Evolutionary conservation across 2,113 vertebrate genomes (phyloP), one percentile per base, ranked within the genome.

Genomic region (Oplegnathus fasciatus): DNA sequence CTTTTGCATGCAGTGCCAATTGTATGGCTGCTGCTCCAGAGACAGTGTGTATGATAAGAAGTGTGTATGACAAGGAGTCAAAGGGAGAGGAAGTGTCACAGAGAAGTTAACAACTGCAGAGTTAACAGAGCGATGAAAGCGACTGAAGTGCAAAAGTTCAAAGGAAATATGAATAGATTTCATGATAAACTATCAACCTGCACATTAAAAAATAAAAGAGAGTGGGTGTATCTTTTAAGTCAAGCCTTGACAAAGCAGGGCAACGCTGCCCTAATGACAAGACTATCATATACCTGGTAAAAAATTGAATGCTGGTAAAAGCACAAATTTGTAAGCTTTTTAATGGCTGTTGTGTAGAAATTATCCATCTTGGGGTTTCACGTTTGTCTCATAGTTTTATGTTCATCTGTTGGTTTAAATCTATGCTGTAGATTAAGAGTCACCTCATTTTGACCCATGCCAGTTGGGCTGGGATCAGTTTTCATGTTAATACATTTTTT

Each of bases 101-200:
- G 68, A 70, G 77, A 65, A 79, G 70, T 74, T 82, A 86, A 88
- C 34, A 72, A 60, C 60, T 58, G 15, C 70, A 68, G 46, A 81
- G 69, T 28, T 80, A 61, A 90, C 77, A 83, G 70, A 83, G 75
- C 55, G 69, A 61, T 24, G 60, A 42, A 64, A 80, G 80, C 57
- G 68, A 86, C 61, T 78, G 80, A 77, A 57, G 66, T 46, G 75
- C 28, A 80, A 71, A 37, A 46, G 74, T 71, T 83, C 70, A 85
- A 87, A 87, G 34, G 5, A 73, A 89, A 80, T 42, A 40, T 58
- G 78, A 65, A 78, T 46, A 72, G 48, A 72, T 75, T 37, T 73
- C 44, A 75, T 40, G 20, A 75, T 65, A 55, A 74, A 20, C 9
- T 37, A 66, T 61, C 58, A 68, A 62, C 50, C 20, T 64, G 52